phyloP scores from a whole-genome alignment of 2,113 vertebrate genomes.

The Sturnira hondurensis region DNA sequence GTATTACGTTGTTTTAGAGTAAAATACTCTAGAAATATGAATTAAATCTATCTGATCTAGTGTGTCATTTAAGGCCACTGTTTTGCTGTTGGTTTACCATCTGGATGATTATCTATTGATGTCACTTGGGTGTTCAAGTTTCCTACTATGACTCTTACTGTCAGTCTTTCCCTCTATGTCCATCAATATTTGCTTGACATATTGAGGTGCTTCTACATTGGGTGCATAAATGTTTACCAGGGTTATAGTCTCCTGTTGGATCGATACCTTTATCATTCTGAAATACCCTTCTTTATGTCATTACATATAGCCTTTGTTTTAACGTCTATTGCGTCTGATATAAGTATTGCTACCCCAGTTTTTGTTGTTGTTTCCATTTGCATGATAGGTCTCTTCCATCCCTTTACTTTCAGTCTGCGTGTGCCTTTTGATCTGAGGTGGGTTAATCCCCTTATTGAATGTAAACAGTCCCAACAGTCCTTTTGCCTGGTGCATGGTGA shows the following conservation, averaged over 20 bases:
- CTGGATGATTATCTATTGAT: not conserved
- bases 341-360: not conserved
- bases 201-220: not conserved
- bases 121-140: not conserved
- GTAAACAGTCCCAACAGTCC: not conserved
- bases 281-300: not conserved
- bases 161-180: not conserved
- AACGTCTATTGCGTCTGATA: not conserved
- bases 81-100: not conserved
- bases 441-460: not conserved
- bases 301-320: not conserved
- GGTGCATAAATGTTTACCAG: not conserved
- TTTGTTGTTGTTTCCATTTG: not conserved
- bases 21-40: not conserved
- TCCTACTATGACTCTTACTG: not conserved
- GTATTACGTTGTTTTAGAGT: not conserved
- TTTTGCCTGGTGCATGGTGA: constrained; percentile 1
- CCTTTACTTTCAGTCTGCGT: not conserved
- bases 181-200: not conserved
- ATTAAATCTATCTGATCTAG: not conserved
- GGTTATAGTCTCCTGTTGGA: not conserved
- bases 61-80: not conserved
- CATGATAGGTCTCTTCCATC: not conserved
- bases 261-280: not conserved
- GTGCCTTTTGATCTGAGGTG: not conserved